Evolutionary conservation across 1,140 invertebrate genomes (phyloP), one percentile per base, ranked within the genome.

Genomic region (Microvelia longipes): DNA sequence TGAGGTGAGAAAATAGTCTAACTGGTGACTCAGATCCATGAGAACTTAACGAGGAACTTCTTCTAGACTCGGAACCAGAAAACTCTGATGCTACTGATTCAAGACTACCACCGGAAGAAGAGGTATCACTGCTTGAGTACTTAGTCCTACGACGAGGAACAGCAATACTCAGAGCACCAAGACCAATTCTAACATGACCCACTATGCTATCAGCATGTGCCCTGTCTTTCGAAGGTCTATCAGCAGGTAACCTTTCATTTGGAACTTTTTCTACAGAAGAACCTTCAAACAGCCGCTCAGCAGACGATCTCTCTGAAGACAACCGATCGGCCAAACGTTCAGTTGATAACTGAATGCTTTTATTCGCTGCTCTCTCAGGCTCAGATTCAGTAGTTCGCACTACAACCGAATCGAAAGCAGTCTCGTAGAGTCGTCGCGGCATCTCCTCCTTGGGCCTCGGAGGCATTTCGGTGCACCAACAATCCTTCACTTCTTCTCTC

Each of bases 361-460:
- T 72, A 66, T 73, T 69, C 14, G 69, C 68, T 64, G 70, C 70
- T 27, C 70, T 88, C 75, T 92, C 89, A 66, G 91, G 82, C 75
- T 92, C 89, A 19, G 35, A 50, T 77, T 92, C 89, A 75, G 91
- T 88, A 13, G 88, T 91, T 63, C 88, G 86, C 75, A 85, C 88
- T 76, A 92, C 86, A 78, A 90, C 90, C 77, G 89, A 91, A 78
- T 93, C 91, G 79, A 93, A 93, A 61, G 91, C 91, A 50, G 91
- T 93, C 79, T 93, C 91, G 77, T 93, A 93, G 29, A 92, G 83
- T 75, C 88, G 85, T 76, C 83, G 84, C 74, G 85, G 82, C 88
- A 88, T 87, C 76, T 83, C 81, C 78, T 83, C 83, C 74, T 83
- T 80, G 74, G 69, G 50, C 24, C 73, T 28, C 19, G 71, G 69